Evolutionary conservation across 2,888 invertebrate species (phyloP).

Genomic region (Seira sanloemensis): DNA sequence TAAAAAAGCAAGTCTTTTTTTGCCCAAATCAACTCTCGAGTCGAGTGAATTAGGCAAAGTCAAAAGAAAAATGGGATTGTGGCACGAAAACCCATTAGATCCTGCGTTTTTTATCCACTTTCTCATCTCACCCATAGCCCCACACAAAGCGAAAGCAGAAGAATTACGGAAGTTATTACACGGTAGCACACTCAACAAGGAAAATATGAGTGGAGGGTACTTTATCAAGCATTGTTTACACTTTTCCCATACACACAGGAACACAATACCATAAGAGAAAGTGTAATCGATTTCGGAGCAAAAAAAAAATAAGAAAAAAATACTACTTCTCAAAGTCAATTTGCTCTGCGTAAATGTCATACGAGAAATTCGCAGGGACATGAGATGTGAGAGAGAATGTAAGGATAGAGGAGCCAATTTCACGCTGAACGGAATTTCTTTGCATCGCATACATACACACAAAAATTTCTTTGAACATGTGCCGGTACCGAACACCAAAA

Average conservation of each 20-base stretch:
- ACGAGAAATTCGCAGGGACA: constrained; percentile 6
- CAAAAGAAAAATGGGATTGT: constrained; percentile 36
- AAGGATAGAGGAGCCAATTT: no score
- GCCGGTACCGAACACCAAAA: not conserved
- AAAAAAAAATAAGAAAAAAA: not conserved
- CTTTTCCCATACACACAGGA: not conserved
- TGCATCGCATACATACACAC: not conserved
- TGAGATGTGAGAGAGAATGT: no score
- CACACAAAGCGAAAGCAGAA: not conserved
- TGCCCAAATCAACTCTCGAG: no score
- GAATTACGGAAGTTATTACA: not conserved
- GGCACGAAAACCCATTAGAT: constrained; percentile 31
- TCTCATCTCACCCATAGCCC: no score
- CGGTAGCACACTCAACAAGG: not conserved
- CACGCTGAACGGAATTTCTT: not conserved
- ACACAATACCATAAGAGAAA: not conserved
- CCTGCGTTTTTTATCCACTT: not conserved
- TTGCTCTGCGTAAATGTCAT: constrained; percentile 31
- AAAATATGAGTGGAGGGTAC: not conserved
- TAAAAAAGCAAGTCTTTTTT: no score
- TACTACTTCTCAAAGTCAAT: constrained; percentile 41
- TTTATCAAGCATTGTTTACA: not conserved
- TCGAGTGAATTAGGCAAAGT: no score
- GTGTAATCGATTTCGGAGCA: not conserved
- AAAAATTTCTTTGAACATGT: not conserved